phyloP scores from a whole-genome alignment of 2,113 vertebrate species.

The Eupsittula cactorum region DNA sequence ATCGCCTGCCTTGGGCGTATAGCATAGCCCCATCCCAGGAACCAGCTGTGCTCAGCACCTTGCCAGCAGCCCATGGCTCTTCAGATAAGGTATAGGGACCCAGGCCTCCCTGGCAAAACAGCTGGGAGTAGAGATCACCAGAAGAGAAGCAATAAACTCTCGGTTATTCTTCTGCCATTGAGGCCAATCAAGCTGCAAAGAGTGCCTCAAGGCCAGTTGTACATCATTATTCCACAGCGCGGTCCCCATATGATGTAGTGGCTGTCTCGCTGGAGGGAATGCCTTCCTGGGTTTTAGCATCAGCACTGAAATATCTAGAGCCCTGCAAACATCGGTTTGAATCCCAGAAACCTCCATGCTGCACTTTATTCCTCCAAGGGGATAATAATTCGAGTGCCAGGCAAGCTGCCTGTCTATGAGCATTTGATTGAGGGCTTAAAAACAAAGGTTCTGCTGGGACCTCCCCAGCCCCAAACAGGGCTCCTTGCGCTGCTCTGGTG shows the following conservation, averaged over 20 bases:
- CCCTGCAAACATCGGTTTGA: neutral
- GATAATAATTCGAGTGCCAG: neutral
- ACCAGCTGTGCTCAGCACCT: accelerated
- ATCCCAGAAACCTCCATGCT: neutral
- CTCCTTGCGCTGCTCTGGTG: neutral
- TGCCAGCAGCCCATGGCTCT: neutral
- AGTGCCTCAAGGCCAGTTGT: slow-evolving; percentile 38
- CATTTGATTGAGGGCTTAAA: neutral
- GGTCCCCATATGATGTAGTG: neutral
- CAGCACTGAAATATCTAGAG: neutral
- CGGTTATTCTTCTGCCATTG: slow-evolving; percentile 33
- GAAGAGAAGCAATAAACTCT: slow-evolving; percentile 53
- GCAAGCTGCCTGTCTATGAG: neutral
- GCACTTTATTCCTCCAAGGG: neutral
- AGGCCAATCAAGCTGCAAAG: slow-evolving; percentile 63
- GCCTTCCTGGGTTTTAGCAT: neutral
- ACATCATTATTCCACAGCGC: slow-evolving; percentile 22
- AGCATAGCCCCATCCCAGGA: neutral
- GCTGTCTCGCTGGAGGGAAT: slow-evolving; percentile 23
- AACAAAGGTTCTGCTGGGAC: neutral
- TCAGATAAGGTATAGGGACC: neutral
- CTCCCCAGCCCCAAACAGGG: neutral
- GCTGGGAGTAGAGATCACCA: slow-evolving; percentile 49
- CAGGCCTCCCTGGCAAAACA: slow-evolving; percentile 15
- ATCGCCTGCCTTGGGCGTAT: accelerated